Percentiles rank a stretch among this genome's conserved stretches.
These are phyloP conservation scores for Hydropsyche tenuis DNA, from an alignment of 1,140 invertebrate genomes.

Conservation along the genomic window DNA sequence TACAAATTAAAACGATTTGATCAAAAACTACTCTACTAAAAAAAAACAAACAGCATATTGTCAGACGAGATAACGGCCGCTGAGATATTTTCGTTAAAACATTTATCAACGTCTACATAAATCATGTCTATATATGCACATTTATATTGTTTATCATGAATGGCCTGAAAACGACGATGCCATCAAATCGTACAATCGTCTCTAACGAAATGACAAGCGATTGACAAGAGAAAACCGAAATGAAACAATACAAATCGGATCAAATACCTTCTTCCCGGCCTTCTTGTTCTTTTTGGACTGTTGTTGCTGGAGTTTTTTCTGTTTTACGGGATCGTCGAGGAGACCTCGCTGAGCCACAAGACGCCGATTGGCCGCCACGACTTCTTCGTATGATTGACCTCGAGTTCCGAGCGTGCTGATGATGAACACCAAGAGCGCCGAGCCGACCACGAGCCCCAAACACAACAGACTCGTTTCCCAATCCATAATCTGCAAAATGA, in stretches of 20 bases:
- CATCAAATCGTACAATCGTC: too few species aligned
- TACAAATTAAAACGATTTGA: too few species aligned
- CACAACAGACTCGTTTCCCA: slow-evolving; percentile 41
- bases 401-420: slow-evolving; percentile 41
- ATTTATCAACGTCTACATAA: background rate
- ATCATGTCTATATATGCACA: background rate
- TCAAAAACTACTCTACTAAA: background rate
- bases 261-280: slow-evolving; percentile 46
- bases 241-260: too few species aligned
- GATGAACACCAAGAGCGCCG: slow-evolving; percentile 33
- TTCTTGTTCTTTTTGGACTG: slow-evolving; percentile 50
- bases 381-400: slow-evolving; percentile 46
- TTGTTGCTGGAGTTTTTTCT: slow-evolving; percentile 42
- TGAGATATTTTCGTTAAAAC: background rate
- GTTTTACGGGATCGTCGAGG: slow-evolving; percentile 37
- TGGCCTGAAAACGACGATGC: too few species aligned
- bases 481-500: slow-evolving; percentile 44
- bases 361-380: slow-evolving; percentile 39
- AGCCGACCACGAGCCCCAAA: slow-evolving; percentile 40
- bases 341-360: slow-evolving; percentile 41
- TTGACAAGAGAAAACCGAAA: too few species aligned
- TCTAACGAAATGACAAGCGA: too few species aligned
- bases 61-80: background rate
- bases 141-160: too few species aligned
- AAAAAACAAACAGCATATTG: background rate